A percentile compares a stretch with the other conserved stretches of the same genome.
These are phyloP conservation scores for Odontothrips loti DNA, from an alignment of 2,888 invertebrate genomes.

Conservation along the genomic window DNA sequence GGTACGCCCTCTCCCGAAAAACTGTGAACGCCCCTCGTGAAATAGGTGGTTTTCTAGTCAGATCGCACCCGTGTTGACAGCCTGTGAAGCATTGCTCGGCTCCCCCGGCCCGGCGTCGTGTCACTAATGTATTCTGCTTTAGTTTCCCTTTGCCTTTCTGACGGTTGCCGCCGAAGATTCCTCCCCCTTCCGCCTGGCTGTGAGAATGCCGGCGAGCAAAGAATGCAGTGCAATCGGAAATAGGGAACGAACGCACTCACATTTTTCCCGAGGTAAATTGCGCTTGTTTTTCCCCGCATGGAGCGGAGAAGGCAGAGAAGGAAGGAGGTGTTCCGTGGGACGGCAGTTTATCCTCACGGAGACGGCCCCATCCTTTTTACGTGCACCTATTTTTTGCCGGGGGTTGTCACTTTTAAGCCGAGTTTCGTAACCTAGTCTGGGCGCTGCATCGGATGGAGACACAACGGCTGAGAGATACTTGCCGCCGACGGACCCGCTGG, in stretches of 20 bases:
- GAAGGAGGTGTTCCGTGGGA: neutral
- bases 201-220: neutral
- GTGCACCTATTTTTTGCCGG: too few species aligned
- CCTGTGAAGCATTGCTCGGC: neutral
- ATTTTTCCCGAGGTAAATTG: slow-evolving; percentile 9
- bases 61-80: neutral
- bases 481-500: too few species aligned
- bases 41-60: too few species aligned
- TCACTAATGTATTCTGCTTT: neutral
- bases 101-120: neutral
- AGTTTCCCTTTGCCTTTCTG: neutral
- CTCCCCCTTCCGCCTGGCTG: neutral
- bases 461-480: too few species aligned
- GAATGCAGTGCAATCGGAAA: slow-evolving; percentile 24
- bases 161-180: neutral
- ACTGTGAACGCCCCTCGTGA: too few species aligned
- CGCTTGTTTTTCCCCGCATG: neutral
- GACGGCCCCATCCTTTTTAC: too few species aligned
- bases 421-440: too few species aligned
- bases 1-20: too few species aligned
- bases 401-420: too few species aligned
- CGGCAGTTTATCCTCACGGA: too few species aligned
- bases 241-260: slow-evolving; percentile 5
- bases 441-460: too few species aligned
- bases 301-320: too few species aligned